Percentiles rank a stretch among this genome's conserved stretches.
These are phyloP conservation scores for Mantis religiosa DNA, from an alignment of 2,888 invertebrate genomes.

Conservation along the genomic window DNA sequence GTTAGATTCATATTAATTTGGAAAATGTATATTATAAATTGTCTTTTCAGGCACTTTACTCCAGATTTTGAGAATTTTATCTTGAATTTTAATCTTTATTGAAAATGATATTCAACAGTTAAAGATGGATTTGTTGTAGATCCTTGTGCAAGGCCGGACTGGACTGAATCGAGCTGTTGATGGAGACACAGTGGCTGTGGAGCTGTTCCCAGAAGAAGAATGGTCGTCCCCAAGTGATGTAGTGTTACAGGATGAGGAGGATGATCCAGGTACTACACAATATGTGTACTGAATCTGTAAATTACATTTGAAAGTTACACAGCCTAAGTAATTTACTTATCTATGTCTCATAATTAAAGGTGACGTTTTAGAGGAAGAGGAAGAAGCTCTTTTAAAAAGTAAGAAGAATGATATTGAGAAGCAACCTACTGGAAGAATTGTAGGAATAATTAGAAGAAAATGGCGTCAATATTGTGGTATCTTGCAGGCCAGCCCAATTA, in stretches of 20 bases:
- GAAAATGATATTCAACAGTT: too few species aligned
- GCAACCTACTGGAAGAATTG: slow-evolving; percentile 70
- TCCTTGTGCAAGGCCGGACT: slow-evolving; percentile 78
- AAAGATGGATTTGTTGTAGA: slow-evolving; percentile 45
- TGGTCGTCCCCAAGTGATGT: slow-evolving; percentile 91
- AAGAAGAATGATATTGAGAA: slow-evolving; percentile 35
- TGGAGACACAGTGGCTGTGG: slow-evolving; percentile 88
- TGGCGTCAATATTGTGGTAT: slow-evolving; percentile 99
- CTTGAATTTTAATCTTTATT: too few species aligned
- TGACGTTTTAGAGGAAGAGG: slow-evolving; percentile 25
- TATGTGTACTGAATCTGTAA: slow-evolving; percentile 39
- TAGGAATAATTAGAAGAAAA: slow-evolving; percentile 93
- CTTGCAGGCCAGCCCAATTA: slow-evolving; percentile 69
- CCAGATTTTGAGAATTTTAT: too few species aligned
- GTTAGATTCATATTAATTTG: too few species aligned
- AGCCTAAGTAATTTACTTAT: slow-evolving; percentile 34
- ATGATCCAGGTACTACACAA: slow-evolving; percentile 53
- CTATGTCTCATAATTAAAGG: slow-evolving; percentile 11
- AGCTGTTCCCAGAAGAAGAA: slow-evolving; percentile 79
- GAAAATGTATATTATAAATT: too few species aligned
- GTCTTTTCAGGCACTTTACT: too few species aligned
- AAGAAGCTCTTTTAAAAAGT: not conserved
- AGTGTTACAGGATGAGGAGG: slow-evolving; percentile 70
- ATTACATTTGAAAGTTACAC: slow-evolving; percentile 25
- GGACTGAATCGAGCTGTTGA: slow-evolving; percentile 91